phyloP scores from a whole-genome alignment of 2,888 invertebrate species.

The Drosophila eohydei region DNA sequence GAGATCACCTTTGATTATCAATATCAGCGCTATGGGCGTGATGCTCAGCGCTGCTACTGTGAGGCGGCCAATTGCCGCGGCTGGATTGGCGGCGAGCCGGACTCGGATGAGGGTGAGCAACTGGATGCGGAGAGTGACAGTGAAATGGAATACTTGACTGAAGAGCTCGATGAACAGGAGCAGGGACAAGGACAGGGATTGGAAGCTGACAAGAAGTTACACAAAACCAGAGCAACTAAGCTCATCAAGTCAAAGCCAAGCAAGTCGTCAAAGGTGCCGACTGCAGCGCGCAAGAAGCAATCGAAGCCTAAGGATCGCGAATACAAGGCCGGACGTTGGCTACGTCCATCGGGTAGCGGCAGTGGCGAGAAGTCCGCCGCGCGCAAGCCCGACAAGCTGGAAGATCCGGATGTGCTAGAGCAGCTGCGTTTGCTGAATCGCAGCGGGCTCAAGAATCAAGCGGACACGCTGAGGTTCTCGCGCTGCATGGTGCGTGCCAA shows the following conservation, averaged over 20 bases:
- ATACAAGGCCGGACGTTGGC: slow-evolving; percentile 65
- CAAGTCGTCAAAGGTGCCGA: slow-evolving; percentile 6
- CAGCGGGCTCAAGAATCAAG: slow-evolving; percentile 94
- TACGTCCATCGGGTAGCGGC: slow-evolving; percentile 37
- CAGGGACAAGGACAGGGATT: slow-evolving; percentile 9
- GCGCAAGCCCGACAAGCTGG: slow-evolving; percentile 83
- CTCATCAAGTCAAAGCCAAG: slow-evolving; percentile 10
- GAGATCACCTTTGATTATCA: slow-evolving; percentile 99
- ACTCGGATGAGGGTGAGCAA: slow-evolving; percentile 88
- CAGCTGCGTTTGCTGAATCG: slow-evolving; percentile 92
- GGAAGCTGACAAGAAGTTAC: neutral
- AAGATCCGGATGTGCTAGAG: slow-evolving; percentile 91
- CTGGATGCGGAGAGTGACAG: slow-evolving; percentile 65
- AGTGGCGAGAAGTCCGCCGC: slow-evolving; percentile 16
- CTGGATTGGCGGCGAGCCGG: slow-evolving; percentile 96
- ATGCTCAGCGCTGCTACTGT: slow-evolving; percentile 98
- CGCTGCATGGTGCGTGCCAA: slow-evolving; percentile 97
- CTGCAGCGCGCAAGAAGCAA: slow-evolving; percentile 33
- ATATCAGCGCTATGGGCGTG: slow-evolving; percentile 98
- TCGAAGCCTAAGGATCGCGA: slow-evolving; percentile 74
- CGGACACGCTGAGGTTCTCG: slow-evolving; percentile 94
- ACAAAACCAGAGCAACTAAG: slow-evolving; percentile 19
- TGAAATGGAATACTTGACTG: slow-evolving; percentile 59
- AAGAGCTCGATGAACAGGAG: slow-evolving; percentile 34
- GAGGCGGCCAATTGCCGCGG: slow-evolving; percentile 95